Evolutionary conservation across 2,888 invertebrate genomes (phyloP).

Genomic region (Diploptera punctata): DNA sequence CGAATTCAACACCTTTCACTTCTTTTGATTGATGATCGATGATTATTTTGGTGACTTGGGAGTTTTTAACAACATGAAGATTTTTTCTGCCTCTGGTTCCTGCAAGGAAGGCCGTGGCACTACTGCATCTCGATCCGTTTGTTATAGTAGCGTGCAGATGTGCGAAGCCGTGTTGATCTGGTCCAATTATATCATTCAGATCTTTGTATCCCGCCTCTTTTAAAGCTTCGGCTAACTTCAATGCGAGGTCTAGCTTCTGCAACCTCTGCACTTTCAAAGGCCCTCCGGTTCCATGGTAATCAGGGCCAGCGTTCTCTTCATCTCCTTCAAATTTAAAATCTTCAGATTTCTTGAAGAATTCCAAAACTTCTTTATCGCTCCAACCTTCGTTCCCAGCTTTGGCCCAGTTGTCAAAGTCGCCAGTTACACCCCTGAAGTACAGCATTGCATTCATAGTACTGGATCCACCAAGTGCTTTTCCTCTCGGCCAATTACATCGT

Average conservation of each 20-base stretch:
- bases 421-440: conserved; percentile 67
- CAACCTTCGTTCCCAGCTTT: conserved; percentile 66
- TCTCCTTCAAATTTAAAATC: conserved; percentile 55
- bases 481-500: conserved; percentile 62
- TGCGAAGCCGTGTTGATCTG: conserved; percentile 58
- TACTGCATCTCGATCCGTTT: conserved; percentile 57
- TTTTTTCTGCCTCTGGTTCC: conserved; percentile 41
- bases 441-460: conserved; percentile 70
- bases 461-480: conserved; percentile 70
- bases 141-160: conserved; percentile 59
- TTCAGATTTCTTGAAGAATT: conserved; percentile 56
- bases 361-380: conserved; percentile 59
- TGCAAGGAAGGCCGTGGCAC: conserved; percentile 67
- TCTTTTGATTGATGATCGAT: conserved; percentile 35
- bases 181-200: conserved; percentile 55
- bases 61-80: conserved; percentile 42
- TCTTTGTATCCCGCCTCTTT: conserved; percentile 57
- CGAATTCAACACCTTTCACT: conserved; percentile 37
- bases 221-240: conserved; percentile 56
- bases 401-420: conserved; percentile 71
- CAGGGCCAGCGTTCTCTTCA: conserved; percentile 58
- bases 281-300: conserved; percentile 56
- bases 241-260: conserved; percentile 58
- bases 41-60: conserved; percentile 41
- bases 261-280: conserved; percentile 57